Evolutionary conservation across 2,888 invertebrate genomes (phyloP).

Genomic region (Dorcus parallelipipedus): DNA sequence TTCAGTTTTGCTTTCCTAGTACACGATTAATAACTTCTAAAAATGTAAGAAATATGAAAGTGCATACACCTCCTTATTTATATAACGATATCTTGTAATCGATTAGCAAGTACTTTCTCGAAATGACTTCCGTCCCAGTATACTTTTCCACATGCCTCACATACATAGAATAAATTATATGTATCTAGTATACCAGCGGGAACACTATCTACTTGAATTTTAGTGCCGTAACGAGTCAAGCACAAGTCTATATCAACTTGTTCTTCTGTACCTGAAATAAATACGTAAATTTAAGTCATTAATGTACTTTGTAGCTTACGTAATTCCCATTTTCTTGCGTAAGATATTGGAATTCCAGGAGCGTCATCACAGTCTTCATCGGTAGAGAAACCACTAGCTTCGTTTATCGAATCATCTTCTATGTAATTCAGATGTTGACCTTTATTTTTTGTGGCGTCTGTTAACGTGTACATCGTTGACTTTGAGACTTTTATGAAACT

Average conservation of each 20-base stretch:
- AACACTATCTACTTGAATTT: conserved; percentile 53
- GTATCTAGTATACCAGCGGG: conserved; percentile 38
- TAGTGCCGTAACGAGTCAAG: conserved; percentile 55
- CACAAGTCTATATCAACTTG: conserved; percentile 46
- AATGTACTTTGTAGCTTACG: conserved; percentile 32
- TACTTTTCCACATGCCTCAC: conserved; percentile 70
- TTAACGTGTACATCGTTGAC: conserved; percentile 45
- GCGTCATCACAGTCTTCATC: conserved; percentile 38
- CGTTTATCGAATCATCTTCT: conserved; percentile 35
- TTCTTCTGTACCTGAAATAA: conserved; percentile 39
- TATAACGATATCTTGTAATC: conserved; percentile 39
- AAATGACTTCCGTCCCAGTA: conserved; percentile 62
- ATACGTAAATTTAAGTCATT: conserved; percentile 31
- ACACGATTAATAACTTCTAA: too few relatives aligned
- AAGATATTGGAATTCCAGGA: conserved; percentile 21
- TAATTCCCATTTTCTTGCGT: conserved; percentile 41
- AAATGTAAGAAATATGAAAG: too few relatives aligned
- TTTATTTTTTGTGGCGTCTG: conserved; percentile 21
- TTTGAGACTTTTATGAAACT: conserved; percentile 49
- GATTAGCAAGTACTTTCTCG: conserved; percentile 37
- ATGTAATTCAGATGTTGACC: conserved; percentile 15
- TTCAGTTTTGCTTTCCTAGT: too few relatives aligned
- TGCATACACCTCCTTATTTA: too few relatives aligned
- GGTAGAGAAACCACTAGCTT: conserved; percentile 46
- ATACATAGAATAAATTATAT: conserved; percentile 60